A percentile compares a stretch with the other conserved stretches of the same genome.
Evolutionary conservation across 2,797 vertebrate genomes (phyloP).

Genomic region (Scleropages formosus): DNA sequence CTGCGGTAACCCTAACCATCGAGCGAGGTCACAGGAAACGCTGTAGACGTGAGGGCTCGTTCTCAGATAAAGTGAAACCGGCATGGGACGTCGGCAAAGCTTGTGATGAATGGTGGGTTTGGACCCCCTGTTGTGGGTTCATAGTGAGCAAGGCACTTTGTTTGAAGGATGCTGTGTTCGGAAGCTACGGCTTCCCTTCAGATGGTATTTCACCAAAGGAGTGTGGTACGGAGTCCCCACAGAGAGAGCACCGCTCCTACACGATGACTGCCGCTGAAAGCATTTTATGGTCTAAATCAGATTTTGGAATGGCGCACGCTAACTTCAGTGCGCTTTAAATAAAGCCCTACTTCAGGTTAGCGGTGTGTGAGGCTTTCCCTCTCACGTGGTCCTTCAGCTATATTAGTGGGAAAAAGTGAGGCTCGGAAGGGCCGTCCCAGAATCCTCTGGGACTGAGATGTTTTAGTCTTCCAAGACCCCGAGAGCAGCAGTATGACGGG

Average conservation of each 20-base stretch:
- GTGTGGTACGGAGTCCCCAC: neutral
- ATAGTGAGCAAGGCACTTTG: neutral
- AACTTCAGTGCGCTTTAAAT: slow-evolving; percentile 1
- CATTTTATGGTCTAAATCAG: neutral
- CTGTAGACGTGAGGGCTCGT: neutral
- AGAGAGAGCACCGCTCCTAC: neutral
- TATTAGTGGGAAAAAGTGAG: slow-evolving; percentile 47
- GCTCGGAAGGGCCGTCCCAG: slow-evolving; percentile 39
- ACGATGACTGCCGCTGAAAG: neutral
- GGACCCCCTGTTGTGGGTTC: neutral
- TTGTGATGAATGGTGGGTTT: neutral
- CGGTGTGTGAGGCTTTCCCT: slow-evolving; percentile 43
- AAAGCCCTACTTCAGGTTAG: slow-evolving; percentile 41
- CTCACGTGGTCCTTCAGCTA: slow-evolving; percentile 37
- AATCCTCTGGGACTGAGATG: slow-evolving; percentile 52
- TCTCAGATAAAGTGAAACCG: neutral
- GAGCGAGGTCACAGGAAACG: neutral
- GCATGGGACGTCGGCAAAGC: neutral
- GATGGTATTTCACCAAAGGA: neutral
- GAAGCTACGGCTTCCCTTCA: too few species aligned
- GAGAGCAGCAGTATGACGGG: neutral
- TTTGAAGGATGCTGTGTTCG: neutral
- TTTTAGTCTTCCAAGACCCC: slow-evolving; percentile 61
- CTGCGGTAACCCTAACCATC: neutral
- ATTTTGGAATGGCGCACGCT: neutral